Evolutionary conservation across 2,113 vertebrate genomes (phyloP).

Genomic region (Xenopus laevis): DNA sequence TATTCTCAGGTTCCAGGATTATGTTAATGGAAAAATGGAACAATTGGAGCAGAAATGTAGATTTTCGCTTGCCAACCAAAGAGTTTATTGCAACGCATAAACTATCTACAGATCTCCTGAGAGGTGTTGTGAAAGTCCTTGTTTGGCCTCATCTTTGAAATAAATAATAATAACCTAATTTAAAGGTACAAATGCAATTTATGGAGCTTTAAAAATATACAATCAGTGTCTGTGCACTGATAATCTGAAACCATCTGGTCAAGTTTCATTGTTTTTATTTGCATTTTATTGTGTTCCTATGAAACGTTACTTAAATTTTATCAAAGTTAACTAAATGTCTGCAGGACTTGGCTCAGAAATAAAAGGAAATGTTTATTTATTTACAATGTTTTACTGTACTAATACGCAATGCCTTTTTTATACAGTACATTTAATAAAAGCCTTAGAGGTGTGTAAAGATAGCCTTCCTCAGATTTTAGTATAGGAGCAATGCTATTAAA

Average conservation of each 20-base stretch:
- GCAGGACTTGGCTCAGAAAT: too few relatives aligned
- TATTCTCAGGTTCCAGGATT: constrained; percentile 31
- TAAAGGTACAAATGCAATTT: constrained; percentile 34
- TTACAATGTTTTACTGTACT: too few relatives aligned
- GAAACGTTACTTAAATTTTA: too few relatives aligned
- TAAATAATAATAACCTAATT: background rate
- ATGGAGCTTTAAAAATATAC: constrained; percentile 15
- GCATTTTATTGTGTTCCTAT: too few relatives aligned
- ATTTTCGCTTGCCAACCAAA: constrained; percentile 14
- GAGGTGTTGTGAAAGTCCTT: background rate
- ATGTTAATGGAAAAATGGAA: constrained; percentile 24
- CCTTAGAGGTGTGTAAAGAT: too few relatives aligned
- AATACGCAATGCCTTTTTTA: too few relatives aligned
- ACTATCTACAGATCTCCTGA: background rate
- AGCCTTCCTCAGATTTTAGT: too few relatives aligned
- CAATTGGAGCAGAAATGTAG: constrained; percentile 3
- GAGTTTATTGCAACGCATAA: background rate
- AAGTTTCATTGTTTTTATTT: constrained; percentile 1
- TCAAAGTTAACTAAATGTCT: too few relatives aligned
- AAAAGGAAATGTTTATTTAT: too few relatives aligned
- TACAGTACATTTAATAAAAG: too few relatives aligned
- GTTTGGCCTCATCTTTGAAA: constrained; percentile 9
- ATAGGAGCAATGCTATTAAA: too few relatives aligned
- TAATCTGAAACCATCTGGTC: constrained; percentile 22
- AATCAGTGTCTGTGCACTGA: constrained; percentile 12